Conservation (phyloP, 2,888 invertebrate species). For the Chrysolina americana region DNA sequence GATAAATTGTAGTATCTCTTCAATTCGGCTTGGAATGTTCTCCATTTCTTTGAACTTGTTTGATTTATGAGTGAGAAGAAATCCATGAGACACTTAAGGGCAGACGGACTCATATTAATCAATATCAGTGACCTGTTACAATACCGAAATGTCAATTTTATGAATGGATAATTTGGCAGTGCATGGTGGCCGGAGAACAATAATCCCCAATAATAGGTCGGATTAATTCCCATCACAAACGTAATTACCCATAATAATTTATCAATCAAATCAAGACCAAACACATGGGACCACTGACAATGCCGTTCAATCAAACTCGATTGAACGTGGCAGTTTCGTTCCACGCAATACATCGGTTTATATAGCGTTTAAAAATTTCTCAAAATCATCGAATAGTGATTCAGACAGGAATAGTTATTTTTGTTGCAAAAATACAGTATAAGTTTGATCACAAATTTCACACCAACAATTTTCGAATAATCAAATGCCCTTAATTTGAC, state of each 20-base stretch:
- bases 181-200: slow-evolving; percentile 27
- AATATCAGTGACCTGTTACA: neutral
- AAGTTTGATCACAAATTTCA: too few relatives aligned
- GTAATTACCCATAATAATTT: slow-evolving; percentile 42
- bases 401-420: too few relatives aligned
- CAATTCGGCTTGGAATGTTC: too few relatives aligned
- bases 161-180: slow-evolving; percentile 31
- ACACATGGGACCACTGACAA: slow-evolving; percentile 22
- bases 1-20: too few relatives aligned
- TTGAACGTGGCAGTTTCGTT: slow-evolving; percentile 9
- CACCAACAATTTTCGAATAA: too few relatives aligned
- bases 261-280: slow-evolving; percentile 37
- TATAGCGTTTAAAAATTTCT: neutral
- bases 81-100: too few relatives aligned
- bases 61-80: too few relatives aligned
- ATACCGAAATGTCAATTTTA: slow-evolving; percentile 1
- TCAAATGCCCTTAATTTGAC: too few relatives aligned
- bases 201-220: slow-evolving; percentile 37
- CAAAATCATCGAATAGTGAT: too few relatives aligned
- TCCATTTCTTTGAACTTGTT: too few relatives aligned
- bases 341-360: neutral
- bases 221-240: slow-evolving; percentile 38
- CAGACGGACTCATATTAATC: neutral
- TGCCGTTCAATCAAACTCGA: slow-evolving; percentile 12
- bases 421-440: too few relatives aligned